These are phyloP conservation scores for Drosophila buzzatii DNA, from an alignment of 2,888 invertebrate species.

Conservation along the genomic window DNA sequence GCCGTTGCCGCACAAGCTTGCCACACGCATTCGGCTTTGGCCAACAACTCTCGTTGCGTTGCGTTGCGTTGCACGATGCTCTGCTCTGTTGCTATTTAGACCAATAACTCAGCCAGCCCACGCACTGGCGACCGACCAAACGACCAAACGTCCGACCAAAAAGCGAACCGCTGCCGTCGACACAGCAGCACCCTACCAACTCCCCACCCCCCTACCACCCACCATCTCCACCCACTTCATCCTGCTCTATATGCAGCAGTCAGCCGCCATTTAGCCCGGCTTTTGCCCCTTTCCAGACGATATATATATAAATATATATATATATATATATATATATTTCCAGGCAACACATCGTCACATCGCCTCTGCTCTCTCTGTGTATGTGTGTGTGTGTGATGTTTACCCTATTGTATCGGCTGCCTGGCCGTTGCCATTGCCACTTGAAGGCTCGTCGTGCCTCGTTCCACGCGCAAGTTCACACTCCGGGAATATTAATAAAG, in stretches of 20 bases:
- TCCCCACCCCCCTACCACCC: too few relatives aligned
- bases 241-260: constrained; percentile 2
- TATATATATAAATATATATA: neutral
- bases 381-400: constrained; percentile 21
- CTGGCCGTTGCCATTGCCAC: constrained; percentile 59
- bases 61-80: constrained; percentile 33
- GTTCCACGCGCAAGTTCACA: constrained; percentile 29
- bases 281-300: constrained; percentile 9
- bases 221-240: neutral
- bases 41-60: constrained; percentile 11
- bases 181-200: neutral
- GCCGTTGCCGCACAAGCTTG: neutral
- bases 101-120: constrained; percentile 65
- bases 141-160: constrained; percentile 21
- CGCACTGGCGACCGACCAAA: constrained; percentile 27
- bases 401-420: constrained; percentile 55
- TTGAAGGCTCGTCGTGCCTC: constrained; percentile 56
- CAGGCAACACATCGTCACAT: constrained; percentile 28
- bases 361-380: constrained; percentile 4
- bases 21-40: constrained; percentile 29
- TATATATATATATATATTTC: constrained; percentile 11
- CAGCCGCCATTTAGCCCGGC: constrained; percentile 26
- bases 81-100: constrained; percentile 66
- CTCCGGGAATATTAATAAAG: constrained; percentile 14
- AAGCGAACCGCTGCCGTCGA: constrained; percentile 24